Base-by-base conservation (phyloP, 2,888 invertebrate genomes). In the Pammene fasciana region DNA sequence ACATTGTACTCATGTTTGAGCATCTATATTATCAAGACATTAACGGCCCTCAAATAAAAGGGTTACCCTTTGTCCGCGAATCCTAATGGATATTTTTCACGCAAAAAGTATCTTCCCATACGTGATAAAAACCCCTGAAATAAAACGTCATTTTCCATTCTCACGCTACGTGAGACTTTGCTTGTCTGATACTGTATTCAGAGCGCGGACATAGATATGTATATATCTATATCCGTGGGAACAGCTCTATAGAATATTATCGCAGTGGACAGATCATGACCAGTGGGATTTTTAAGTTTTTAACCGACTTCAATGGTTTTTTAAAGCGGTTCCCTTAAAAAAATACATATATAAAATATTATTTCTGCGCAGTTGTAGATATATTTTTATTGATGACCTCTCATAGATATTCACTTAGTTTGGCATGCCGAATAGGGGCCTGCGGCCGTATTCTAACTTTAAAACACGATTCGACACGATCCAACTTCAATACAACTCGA, bases 141-240 rank as follows among this genome's bases (percentile, higher is more conserved):
- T 81, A 82, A 81, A 77, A 78, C 77, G 76, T 78, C 79, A 79
- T 82, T 82, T n/a, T 78, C 78, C 78, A 80, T 82, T 81, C 80
- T 75, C 78, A 77, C 75, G 75, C 74, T 78, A 80, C 81, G 78
- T 78, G 79, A 74, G 78, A 77, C 75, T 76, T 74, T 74, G 72
- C 75, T 79, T 77, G 78, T 78, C 77, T 75, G 75, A 78, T 82
- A 79, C 75, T 73, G 75, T 78, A 82, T 82, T 82, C 82, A 62
- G 73, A 70, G 55, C 76, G 74, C 79, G 77, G 70, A 72, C 71
- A 61, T 68, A 62, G 65, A 73, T 75, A 73, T 75, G 75, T 73
- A 75, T 75, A 75, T 74, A 77, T 76, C 74, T 72, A 67, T 79
- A 75, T 36, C 34, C 76, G 71, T 75, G 76, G 10, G 13, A 18